Percentiles rank a stretch among this genome's conserved stretches.
Conservation (phyloP, 2,888 invertebrate species). For the Spatulosminthurus flaviceps region DNA sequence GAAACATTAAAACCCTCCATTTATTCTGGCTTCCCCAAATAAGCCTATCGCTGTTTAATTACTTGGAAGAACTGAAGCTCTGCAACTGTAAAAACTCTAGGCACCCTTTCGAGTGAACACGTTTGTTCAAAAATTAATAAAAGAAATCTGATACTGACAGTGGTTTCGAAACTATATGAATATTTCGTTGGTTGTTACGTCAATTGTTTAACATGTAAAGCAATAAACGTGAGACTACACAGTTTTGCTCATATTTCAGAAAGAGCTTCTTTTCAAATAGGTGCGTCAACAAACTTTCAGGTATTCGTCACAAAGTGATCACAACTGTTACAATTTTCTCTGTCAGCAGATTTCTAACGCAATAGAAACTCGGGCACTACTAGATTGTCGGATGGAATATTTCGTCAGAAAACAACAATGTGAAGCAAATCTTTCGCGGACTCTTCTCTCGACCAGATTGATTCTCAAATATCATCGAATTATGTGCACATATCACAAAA, state of each 20-base stretch:
- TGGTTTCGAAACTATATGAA: neutral
- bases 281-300: no score
- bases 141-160: neutral
- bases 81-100: neutral
- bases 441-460: neutral
- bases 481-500: constrained; percentile 8
- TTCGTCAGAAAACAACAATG: neutral
- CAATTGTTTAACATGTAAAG: no score
- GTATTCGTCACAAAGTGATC: no score
- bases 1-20: neutral
- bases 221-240: no score
- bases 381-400: constrained; percentile 1
- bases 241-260: no score
- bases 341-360: no score
- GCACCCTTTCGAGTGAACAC: constrained; percentile 7
- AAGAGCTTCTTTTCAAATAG: no score
- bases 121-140: neutral
- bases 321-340: no score
- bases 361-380: neutral
- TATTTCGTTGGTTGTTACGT: no score
- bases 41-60: neutral
- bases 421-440: neutral
- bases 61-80: neutral
- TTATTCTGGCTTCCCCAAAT: neutral
- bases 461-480: neutral